Conservation (phyloP, 2,797 vertebrate genomes). For the Coracias cyanogaster region DNA sequence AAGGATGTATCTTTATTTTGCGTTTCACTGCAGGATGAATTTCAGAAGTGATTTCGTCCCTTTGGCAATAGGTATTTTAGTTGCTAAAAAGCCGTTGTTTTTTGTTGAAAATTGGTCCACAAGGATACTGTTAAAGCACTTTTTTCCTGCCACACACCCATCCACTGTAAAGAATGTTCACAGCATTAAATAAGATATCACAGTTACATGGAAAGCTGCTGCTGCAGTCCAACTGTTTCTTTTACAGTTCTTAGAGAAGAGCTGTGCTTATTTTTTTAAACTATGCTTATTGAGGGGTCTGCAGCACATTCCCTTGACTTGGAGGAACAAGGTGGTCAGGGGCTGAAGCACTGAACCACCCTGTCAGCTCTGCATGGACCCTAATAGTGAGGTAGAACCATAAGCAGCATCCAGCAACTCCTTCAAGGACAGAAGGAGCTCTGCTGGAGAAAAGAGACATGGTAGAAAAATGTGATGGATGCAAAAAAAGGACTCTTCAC, state of each 20-base stretch:
- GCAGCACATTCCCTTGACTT: neutral
- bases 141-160: neutral
- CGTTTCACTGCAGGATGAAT: neutral
- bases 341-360: neutral
- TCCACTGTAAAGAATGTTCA: neutral
- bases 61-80: neutral
- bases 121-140: neutral
- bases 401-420: neutral
- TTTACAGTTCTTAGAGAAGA: neutral
- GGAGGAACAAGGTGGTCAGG: neutral
- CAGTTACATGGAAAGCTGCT: neutral
- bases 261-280: neutral
- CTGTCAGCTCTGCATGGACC: neutral
- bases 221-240: neutral
- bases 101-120: neutral
- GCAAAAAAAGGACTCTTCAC: neutral
- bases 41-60: neutral
- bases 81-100: neutral
- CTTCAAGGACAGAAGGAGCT: neutral
- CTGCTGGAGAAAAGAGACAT: accelerated
- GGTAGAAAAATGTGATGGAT: accelerated
- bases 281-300: accelerated
- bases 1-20: neutral
- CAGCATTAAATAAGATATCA: neutral
- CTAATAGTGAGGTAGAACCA: accelerated